Evolutionary conservation across 2,888 invertebrate genomes (phyloP).

Genomic region (Cataglyphis cursor): DNA sequence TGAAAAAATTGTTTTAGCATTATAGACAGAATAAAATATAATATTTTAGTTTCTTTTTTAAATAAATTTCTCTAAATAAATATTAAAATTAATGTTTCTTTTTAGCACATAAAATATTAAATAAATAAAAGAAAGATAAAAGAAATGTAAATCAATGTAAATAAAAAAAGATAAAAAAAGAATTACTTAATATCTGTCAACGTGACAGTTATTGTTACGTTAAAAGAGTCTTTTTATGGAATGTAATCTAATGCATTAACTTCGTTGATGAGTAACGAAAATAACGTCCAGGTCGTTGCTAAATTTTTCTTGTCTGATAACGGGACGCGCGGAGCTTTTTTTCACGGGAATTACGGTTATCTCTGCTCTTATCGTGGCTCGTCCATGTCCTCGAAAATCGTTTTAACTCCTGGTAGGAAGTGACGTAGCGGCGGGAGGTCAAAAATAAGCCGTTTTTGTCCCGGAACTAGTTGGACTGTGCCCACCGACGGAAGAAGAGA

Average conservation of each 20-base stretch:
- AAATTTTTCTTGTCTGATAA: slow-evolving; percentile 33
- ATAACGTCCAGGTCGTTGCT: background rate
- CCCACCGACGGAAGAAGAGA: slow-evolving; percentile 29
- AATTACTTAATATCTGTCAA: slow-evolving; percentile 2
- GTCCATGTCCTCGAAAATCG: slow-evolving; percentile 43
- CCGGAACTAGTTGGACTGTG: slow-evolving; percentile 45
- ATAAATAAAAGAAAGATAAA: background rate
- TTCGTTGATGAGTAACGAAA: slow-evolving; percentile 36
- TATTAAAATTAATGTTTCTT: background rate
- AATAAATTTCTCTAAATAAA: background rate
- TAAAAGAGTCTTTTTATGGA: background rate
- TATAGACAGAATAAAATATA: background rate
- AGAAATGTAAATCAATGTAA: background rate
- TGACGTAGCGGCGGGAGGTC: slow-evolving; percentile 31
- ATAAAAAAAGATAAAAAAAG: background rate
- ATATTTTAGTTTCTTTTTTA: background rate
- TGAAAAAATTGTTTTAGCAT: background rate
- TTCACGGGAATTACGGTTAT: slow-evolving; percentile 67
- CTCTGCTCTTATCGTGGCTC: slow-evolving; percentile 62
- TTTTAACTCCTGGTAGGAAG: slow-evolving; percentile 42
- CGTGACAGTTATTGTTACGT: background rate
- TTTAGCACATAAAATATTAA: background rate
- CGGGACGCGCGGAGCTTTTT: slow-evolving; percentile 1
- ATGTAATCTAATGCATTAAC: slow-evolving; percentile 9
- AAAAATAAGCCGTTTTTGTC: slow-evolving; percentile 67